A percentile compares a stretch with the other conserved stretches of the same genome.
phyloP scores from a whole-genome alignment of 2,797 vertebrate genomes.

The Morelia viridis region DNA sequence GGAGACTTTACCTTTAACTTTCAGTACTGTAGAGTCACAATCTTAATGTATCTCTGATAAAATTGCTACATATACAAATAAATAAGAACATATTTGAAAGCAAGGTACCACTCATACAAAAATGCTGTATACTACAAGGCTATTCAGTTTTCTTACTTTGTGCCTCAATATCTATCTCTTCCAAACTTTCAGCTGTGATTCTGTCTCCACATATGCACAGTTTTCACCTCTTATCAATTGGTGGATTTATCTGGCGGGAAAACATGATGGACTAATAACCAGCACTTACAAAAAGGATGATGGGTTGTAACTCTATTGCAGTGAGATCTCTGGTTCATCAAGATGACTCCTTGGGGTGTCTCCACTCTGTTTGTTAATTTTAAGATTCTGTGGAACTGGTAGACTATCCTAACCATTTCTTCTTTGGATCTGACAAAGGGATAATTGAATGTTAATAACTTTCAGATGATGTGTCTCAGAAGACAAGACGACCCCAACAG shows the following conservation, averaged over 20 bases:
- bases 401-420: not conserved
- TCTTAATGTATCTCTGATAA: not conserved
- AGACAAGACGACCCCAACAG: not conserved
- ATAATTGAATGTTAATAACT: not conserved
- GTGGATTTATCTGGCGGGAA: not conserved
- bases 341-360: not conserved
- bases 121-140: not conserved
- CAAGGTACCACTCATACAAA: not conserved
- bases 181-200: not conserved
- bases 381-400: not conserved
- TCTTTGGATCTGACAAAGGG: not conserved
- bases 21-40: not conserved
- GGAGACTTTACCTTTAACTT: not conserved
- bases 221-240: not conserved
- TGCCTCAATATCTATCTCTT: not conserved
- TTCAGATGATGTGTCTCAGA: not conserved
- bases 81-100: not conserved
- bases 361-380: not conserved
- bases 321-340: not conserved
- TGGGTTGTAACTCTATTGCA: not conserved
- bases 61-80: not conserved
- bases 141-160: not conserved
- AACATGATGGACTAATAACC: not conserved
- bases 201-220: not conserved
- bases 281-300: not conserved